Conservation (phyloP, 2,888 invertebrate genomes). For the Artemia sinica region DNA sequence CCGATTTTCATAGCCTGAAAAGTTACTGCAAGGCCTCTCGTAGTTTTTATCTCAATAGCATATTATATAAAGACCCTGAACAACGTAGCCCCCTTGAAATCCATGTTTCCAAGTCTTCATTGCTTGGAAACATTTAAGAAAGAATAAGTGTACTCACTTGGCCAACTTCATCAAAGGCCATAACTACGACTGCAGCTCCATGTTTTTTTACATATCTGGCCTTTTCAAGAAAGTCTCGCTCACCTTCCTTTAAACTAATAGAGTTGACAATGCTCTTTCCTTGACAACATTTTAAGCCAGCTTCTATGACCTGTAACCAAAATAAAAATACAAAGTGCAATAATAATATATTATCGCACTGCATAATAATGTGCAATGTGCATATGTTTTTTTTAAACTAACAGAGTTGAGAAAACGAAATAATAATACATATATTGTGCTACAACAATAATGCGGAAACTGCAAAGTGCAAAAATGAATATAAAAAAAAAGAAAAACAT, state of each 20-base stretch:
- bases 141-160: slow-evolving; percentile 31
- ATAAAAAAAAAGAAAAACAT: no score
- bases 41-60: no score
- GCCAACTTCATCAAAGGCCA: slow-evolving; percentile 43
- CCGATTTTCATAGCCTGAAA: no score
- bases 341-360: no score
- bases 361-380: no score
- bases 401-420: slow-evolving; percentile 36
- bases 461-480: background rate
- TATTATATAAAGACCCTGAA: background rate
- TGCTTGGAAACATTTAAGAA: background rate
- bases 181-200: slow-evolving; percentile 41
- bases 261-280: slow-evolving; percentile 43
- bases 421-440: no score
- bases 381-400: slow-evolving; percentile 34
- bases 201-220: slow-evolving; percentile 36
- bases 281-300: slow-evolving; percentile 39
- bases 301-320: slow-evolving; percentile 34
- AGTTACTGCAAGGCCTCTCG: no score
- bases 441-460: no score
- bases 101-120: no score
- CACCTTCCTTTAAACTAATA: slow-evolving; percentile 41
- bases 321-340: slow-evolving; percentile 9
- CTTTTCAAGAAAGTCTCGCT: slow-evolving; percentile 38
- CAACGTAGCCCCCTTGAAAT: background rate